Conservation (phyloP, 1,140 invertebrate species). For the Portunus trituberculatus region DNA sequence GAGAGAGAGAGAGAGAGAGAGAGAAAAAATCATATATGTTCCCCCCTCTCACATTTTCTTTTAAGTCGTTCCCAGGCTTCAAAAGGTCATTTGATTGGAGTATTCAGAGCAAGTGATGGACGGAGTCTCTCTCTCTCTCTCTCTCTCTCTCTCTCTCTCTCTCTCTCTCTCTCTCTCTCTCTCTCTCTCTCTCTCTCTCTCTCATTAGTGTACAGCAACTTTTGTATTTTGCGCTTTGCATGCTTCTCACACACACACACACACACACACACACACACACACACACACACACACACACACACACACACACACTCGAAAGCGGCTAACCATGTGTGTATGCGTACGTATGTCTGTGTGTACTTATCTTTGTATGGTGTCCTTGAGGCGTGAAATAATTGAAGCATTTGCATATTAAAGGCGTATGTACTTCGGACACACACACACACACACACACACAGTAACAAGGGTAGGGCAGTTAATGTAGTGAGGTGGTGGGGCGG, state of each 20-base stretch:
- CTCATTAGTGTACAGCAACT: not conserved
- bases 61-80: not conserved
- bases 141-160: conserved; percentile 27
- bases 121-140: conserved; percentile 16
- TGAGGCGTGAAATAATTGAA: too few relatives aligned
- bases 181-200: conserved; percentile 39
- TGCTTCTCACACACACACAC: conserved; percentile 43
- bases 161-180: conserved; percentile 26
- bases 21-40: not conserved
- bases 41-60: not conserved
- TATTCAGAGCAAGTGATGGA: conserved; percentile 10
- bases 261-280: conserved; percentile 57
- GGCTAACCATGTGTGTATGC: conserved; percentile 40
- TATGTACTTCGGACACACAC: too few relatives aligned
- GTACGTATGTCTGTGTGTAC: conserved; percentile 34
- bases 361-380: too few relatives aligned
- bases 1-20: conserved; percentile 19
- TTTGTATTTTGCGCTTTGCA: not conserved
- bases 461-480: not conserved
- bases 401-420: too few relatives aligned
- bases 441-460: conserved; percentile 6
- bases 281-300: conserved; percentile 54
- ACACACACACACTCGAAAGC: conserved; percentile 39
- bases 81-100: conserved; percentile 2
- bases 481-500: not conserved